Evolutionary conservation across 37 sponge, comb jelly and placozoan species (phyloP).

Genomic region (Cladorhizidae sp.): DNA sequence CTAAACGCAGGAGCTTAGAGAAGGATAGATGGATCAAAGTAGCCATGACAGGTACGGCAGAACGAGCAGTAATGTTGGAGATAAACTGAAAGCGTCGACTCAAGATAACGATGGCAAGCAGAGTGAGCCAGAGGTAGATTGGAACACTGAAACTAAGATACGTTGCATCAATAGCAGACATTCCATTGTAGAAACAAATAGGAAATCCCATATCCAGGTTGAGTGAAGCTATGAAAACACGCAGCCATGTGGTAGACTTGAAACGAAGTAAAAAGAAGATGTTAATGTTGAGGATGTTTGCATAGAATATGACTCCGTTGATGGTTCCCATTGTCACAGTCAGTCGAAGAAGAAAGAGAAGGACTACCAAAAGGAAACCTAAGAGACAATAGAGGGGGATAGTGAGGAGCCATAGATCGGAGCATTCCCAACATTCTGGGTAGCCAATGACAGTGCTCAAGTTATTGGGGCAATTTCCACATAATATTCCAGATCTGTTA

Average conservation of each 20-base stretch:
- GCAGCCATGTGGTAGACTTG: not conserved
- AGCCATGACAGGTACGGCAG: constrained; percentile 31
- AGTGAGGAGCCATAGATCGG: constrained; percentile 23
- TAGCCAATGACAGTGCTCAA: constrained; percentile 33
- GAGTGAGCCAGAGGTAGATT: constrained; percentile 14
- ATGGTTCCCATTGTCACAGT: constrained; percentile 45
- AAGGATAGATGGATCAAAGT: constrained; percentile 43
- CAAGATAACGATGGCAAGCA: not conserved
- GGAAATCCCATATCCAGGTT: constrained; percentile 40
- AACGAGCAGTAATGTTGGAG: not conserved
- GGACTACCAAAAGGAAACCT: constrained; percentile 19
- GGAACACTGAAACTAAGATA: constrained; percentile 14
- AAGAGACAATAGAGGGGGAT: constrained; percentile 4
- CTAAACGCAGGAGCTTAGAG: constrained; percentile 18
- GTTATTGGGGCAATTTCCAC: constrained; percentile 19
- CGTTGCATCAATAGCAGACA: not conserved
- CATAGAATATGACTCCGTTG: constrained; percentile 47
- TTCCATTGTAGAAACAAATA: constrained; percentile 33
- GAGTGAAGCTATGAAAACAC: constrained; percentile 17
- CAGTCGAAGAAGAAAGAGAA: constrained; percentile 31
- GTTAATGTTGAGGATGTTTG: constrained; percentile 20
- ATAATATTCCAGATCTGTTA: constrained; percentile 33
- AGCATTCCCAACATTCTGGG: constrained; percentile 19
- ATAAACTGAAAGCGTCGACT: not conserved
- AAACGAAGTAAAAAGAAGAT: not conserved